Evolutionary conservation across 2,888 invertebrate genomes (phyloP), one percentile per base, ranked within the genome.

Genomic region (Acleris holmiana): DNA sequence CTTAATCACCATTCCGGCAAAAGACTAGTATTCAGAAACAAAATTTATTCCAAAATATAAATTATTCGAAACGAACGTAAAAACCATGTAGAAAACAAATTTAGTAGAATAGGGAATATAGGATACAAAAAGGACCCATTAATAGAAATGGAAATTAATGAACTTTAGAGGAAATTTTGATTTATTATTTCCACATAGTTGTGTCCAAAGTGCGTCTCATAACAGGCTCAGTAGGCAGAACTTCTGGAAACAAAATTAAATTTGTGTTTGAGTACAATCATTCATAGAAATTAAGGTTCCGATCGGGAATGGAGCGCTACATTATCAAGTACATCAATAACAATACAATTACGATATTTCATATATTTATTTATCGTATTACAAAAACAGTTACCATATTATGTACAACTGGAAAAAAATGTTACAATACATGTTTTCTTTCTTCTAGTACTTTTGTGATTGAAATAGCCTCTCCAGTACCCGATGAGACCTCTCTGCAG

Each of bases 401-500:
- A 91, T 95, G 87, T 92, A 92, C 91, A 92, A 88, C 84, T 89
- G 89, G 89, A 91, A 90, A 83, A 75, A 80, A 86, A 76, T 85
- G 94, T 86, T 91, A 88, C 87, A 91, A 89, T 91, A 89, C 88
- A 89, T 93, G 84, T 83, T 93, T 93, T 94, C 93, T 64, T 64
- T 59, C 95, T 94, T 93, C 95, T 94, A 93, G 94, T 94, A 91
- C 94, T 94, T 93, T 95, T 96, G 93, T 94, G 94, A 94, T 95
- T 96, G 93, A 95, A 96, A 94, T 94, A 96, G 93, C 96, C 96
- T 93, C 94, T 95, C 96, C 96, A 96, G 93, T 94, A 94, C 92
- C 96, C 95, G 94, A 96, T 94, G 94, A 95, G 94, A 94, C 95
- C 94, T 93, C 94, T 95, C 91, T 94, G 93, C 88, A 85, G 91